Conservation (phyloP, 2,113 vertebrate genomes). For the Talpa occidentalis region DNA sequence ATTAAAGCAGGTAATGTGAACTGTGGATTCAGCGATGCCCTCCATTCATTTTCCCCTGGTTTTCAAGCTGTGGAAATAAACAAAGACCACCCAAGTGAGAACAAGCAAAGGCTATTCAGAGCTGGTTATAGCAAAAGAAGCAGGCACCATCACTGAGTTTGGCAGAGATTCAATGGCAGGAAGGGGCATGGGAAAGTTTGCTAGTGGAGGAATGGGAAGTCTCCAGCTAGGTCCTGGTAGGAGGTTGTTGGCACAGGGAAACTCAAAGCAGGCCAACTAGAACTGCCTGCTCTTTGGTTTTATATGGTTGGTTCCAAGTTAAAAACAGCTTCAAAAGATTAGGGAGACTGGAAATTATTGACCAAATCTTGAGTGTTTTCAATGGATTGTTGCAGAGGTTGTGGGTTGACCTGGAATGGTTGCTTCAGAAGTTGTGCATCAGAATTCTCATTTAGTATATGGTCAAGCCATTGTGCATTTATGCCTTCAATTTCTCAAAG, state of each 20-base stretch:
- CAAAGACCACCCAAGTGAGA: neutral
- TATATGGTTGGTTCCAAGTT: neutral
- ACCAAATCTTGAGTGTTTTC: neutral
- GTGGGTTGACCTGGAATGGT: neutral
- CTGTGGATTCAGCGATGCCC: neutral
- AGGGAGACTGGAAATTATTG: neutral
- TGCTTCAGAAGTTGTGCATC: neutral
- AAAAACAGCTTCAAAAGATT: neutral
- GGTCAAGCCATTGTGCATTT: neutral
- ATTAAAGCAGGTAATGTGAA: neutral
- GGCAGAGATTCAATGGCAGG: neutral
- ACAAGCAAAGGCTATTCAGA: neutral
- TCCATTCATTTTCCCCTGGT: neutral
- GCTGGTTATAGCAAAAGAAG: neutral
- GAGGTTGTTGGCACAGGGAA: neutral
- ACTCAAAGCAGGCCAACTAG: neutral
- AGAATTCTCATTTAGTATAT: neutral
- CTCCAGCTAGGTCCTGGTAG: neutral
- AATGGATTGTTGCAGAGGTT: neutral
- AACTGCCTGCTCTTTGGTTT: neutral
- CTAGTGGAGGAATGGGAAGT: neutral
- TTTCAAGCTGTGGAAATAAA: neutral
- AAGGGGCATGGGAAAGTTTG: neutral
- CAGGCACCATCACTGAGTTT: neutral
- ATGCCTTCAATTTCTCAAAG: neutral